Conservation (phyloP, 1,140 invertebrate species). For the Leptopilina boulardi region DNA sequence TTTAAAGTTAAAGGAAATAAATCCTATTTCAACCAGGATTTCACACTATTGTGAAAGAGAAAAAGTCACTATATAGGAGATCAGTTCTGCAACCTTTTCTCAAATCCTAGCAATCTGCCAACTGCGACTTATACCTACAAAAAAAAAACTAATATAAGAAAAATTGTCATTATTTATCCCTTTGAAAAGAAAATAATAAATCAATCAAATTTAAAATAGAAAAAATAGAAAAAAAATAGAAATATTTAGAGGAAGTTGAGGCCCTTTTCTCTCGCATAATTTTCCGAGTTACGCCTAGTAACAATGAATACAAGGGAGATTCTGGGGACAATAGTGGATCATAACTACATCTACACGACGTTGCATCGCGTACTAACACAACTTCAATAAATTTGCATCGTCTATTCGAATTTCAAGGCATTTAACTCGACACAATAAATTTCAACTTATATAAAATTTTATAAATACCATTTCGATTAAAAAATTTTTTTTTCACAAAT, state of each 20-base stretch:
- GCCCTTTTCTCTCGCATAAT: conserved; percentile 18
- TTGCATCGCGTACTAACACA: conserved; percentile 7
- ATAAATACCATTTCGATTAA: background rate
- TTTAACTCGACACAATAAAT: conserved; percentile 29
- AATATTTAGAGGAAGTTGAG: conserved; percentile 23
- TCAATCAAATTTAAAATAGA: too few species aligned
- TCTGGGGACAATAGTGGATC: conserved; percentile 28
- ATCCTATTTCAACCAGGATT: conserved; percentile 22
- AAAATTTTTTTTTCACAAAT: too few species aligned
- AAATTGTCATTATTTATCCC: too few species aligned
- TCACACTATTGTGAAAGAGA: background rate
- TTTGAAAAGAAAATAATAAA: too few species aligned
- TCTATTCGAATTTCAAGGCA: conserved; percentile 33
- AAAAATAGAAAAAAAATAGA: too few species aligned
- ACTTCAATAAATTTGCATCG: conserved; percentile 24
- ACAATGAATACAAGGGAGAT: conserved; percentile 29
- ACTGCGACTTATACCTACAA: too few species aligned
- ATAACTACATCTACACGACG: conserved; percentile 26
- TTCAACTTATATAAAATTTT: conserved; percentile 10
- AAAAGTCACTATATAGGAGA: background rate
- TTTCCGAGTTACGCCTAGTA: conserved; percentile 8
- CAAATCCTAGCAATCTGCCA: too few species aligned
- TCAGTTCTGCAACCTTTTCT: background rate
- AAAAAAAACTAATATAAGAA: too few species aligned
- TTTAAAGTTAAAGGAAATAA: conserved; percentile 25